Conservation (phyloP, 1,140 invertebrate species). For the Chironomus tepperi region DNA sequence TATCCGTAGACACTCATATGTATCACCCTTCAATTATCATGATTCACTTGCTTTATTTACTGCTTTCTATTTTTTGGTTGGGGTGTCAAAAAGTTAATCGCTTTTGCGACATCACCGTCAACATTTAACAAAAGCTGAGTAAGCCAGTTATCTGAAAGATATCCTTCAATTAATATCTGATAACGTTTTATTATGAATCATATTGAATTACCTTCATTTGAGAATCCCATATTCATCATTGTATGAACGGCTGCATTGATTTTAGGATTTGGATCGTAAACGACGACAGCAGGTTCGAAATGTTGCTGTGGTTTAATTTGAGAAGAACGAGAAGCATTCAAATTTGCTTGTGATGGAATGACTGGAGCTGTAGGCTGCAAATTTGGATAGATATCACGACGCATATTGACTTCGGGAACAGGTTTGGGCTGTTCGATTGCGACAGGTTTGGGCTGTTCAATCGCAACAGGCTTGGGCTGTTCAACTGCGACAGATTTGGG, state of each 20-base stretch:
- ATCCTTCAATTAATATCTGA: conserved; percentile 40
- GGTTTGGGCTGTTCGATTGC: not conserved
- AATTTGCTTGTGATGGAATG: not conserved
- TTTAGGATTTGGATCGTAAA: conserved; percentile 45
- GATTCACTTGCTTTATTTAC: not conserved
- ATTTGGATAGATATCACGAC: not conserved
- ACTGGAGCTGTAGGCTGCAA: not conserved
- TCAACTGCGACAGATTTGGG: not conserved
- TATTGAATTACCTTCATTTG: conserved; percentile 51
- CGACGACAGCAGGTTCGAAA: not conserved
- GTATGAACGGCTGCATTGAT: conserved; percentile 52
- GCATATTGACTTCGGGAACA: no score
- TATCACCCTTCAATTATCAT: not conserved
- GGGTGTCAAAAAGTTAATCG: conserved; percentile 53
- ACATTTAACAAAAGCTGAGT: conserved; percentile 45
- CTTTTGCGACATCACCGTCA: conserved; percentile 60
- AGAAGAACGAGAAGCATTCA: not conserved
- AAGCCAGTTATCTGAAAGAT: conserved; percentile 38
- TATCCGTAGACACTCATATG: not conserved
- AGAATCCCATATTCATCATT: conserved; percentile 77
- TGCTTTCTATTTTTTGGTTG: not conserved
- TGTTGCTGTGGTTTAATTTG: not conserved
- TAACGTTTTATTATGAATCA: conserved; percentile 48
- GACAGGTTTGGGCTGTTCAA: not conserved
- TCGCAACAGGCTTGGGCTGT: not conserved